These are phyloP conservation scores for Abrostola triplasia DNA, from an alignment of 2,888 invertebrate species.

Conservation along the genomic window DNA sequence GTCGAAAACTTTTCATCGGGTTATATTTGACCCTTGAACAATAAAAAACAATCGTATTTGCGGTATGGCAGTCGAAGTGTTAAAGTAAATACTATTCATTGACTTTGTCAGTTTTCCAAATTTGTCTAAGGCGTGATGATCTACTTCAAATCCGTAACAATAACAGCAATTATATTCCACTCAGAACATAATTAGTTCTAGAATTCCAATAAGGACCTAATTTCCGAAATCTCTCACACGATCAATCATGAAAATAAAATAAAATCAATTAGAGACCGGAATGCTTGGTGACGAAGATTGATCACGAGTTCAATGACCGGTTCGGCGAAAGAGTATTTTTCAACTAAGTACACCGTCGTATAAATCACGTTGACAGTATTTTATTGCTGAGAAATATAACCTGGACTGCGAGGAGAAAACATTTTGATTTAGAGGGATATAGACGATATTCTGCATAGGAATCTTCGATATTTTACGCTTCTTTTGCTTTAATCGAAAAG, in stretches of 20 bases:
- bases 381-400: slow-evolving; percentile 66
- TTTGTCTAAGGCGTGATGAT: too few species aligned
- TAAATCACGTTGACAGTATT: slow-evolving; percentile 78
- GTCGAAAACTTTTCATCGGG: too few species aligned
- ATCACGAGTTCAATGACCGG: slow-evolving; percentile 59
- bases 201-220: not conserved
- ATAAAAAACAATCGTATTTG: too few species aligned
- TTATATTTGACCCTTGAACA: too few species aligned
- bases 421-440: slow-evolving; percentile 33
- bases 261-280: slow-evolving; percentile 63
- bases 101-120: too few species aligned
- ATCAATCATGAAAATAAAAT: slow-evolving; percentile 48
- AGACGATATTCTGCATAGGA: slow-evolving; percentile 11
- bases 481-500: too few species aligned
- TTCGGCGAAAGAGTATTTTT: slow-evolving; percentile 66
- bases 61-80: too few species aligned
- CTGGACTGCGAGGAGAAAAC: slow-evolving; percentile 47
- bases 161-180: too few species aligned
- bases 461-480: not conserved
- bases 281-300: slow-evolving; percentile 64
- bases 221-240: slow-evolving; percentile 19
- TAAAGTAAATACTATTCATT: too few species aligned
- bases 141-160: too few species aligned
- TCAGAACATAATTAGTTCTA: too few species aligned
- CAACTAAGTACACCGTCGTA: slow-evolving; percentile 63